Evolutionary conservation across 2,797 vertebrate genomes (phyloP).

Genomic region (Tangara arthus): DNA sequence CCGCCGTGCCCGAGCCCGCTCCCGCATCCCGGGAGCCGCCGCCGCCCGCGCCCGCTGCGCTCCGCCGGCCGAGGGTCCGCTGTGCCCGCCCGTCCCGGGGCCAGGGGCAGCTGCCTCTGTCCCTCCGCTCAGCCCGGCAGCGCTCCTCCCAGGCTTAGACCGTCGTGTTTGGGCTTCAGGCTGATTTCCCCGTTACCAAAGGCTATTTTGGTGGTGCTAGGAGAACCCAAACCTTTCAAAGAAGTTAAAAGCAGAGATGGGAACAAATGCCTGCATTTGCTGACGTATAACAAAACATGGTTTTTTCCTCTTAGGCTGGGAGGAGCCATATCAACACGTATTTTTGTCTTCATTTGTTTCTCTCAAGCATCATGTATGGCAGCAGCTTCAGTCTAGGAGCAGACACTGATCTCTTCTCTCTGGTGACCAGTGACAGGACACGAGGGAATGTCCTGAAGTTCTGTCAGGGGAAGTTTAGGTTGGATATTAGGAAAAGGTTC

Average conservation of each 20-base stretch:
- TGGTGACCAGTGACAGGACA: not conserved
- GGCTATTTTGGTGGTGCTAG: not conserved
- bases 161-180: accelerated
- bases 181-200: not conserved
- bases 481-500: not conserved
- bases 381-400: not conserved
- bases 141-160: accelerated
- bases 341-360: not conserved
- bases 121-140: not conserved
- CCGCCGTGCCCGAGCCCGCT: not conserved
- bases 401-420: not conserved
- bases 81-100: not conserved
- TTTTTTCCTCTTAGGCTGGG: not conserved
- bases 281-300: not conserved
- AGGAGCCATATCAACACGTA: not conserved
- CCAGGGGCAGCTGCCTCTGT: not conserved
- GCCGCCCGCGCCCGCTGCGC: not conserved
- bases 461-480: not conserved
- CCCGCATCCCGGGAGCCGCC: too few species aligned
- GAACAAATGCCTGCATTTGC: not conserved
- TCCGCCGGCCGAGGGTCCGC: not conserved
- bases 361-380: not conserved
- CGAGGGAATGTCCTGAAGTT: accelerated
- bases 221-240: not conserved
- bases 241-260: not conserved